Evolutionary conservation across 1,140 invertebrate genomes (phyloP).

Genomic region (Atta colombica): DNA sequence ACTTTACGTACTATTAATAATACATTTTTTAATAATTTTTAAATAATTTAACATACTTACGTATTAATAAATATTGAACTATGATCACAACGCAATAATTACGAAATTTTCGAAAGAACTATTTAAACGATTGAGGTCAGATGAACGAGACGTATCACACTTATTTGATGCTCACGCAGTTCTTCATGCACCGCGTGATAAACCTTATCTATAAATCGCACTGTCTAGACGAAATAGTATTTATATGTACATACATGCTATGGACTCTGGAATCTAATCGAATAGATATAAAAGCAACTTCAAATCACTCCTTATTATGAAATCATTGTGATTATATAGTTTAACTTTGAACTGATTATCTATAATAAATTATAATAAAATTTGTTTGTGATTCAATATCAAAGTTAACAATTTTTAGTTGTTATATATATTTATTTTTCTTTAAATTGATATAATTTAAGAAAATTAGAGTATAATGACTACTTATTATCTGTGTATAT

Average conservation of each 20-base stretch:
- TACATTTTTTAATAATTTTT: not conserved
- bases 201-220: constrained; percentile 30
- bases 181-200: constrained; percentile 21
- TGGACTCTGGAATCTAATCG: constrained; percentile 42
- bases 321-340: constrained; percentile 22
- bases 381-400: not conserved
- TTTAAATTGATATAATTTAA: constrained; percentile 21
- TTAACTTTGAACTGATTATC: not conserved
- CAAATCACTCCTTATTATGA: not conserved
- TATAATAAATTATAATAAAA: not conserved
- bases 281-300: not conserved
- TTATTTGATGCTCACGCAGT: not conserved
- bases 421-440: not conserved
- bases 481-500: not conserved
- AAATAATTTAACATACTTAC: not conserved
- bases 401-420: not conserved
- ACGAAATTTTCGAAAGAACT: not conserved
- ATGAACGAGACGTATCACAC: not conserved
- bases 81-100: not conserved
- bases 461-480: not conserved
- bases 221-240: not conserved
- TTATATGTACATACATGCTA: not conserved
- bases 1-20: not conserved
- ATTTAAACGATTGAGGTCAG: not conserved
- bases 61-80: not conserved